Percentiles rank a stretch among this genome's conserved stretches.
phyloP scores from a whole-genome alignment of 2,113 vertebrate genomes.

The Festucalex cinctus region DNA sequence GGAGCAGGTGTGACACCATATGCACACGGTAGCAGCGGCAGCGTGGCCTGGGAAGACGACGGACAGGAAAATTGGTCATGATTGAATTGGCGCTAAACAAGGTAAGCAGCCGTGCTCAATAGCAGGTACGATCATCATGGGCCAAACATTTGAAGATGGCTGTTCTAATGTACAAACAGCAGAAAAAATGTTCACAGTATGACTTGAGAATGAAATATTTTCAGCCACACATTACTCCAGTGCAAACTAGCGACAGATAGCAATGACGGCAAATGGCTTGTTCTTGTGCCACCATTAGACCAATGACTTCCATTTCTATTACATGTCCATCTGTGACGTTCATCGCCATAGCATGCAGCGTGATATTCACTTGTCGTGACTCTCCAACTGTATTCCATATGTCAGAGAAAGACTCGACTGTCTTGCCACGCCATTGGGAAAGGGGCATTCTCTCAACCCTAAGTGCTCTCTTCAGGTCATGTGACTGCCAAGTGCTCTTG shows the following conservation, averaged over 20 bases:
- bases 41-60: constrained; percentile 12
- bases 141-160: constrained; percentile 12
- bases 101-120: constrained; percentile 32
- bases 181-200: background rate
- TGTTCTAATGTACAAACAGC: background rate
- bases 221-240: constrained; percentile 11
- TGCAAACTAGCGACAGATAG: constrained; percentile 40
- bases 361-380: constrained; percentile 61
- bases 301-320: constrained; percentile 53
- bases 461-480: constrained; percentile 63
- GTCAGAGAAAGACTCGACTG: constrained; percentile 52
- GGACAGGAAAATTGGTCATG: constrained; percentile 31
- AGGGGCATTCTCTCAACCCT: constrained; percentile 71
- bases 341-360: constrained; percentile 55
- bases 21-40: constrained; percentile 20
- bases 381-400: constrained; percentile 59
- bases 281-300: constrained; percentile 52
- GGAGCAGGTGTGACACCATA: constrained; percentile 80
- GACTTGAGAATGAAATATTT: constrained; percentile 12
- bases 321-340: constrained; percentile 51
- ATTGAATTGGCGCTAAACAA: constrained; percentile 36
- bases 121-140: constrained; percentile 10
- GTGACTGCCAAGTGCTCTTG: constrained; percentile 59
- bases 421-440: constrained; percentile 44
- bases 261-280: constrained; percentile 46